Evolutionary conservation across 1,140 invertebrate genomes (phyloP), one percentile per base, ranked within the genome.

Genomic region (Zaprionus camerounensis): DNA sequence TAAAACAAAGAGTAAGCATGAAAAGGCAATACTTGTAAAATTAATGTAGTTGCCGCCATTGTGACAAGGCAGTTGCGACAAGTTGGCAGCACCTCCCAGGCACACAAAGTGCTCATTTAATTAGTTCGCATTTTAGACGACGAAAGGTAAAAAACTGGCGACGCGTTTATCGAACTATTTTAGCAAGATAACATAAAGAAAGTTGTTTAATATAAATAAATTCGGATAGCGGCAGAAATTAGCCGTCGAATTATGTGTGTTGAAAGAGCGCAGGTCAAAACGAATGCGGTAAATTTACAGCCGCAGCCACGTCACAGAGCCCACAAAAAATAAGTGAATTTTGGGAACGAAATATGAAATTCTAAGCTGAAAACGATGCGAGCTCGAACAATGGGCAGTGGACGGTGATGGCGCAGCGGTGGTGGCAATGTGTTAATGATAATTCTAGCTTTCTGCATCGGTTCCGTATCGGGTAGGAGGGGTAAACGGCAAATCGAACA

Each of bases 121-220:
- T 87, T 87, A 87, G 84, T 87, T 87, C 84, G 84, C 84, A 87
- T 87, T 87, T 87, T 87, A 81, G 84, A 87, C 81, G 83, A 86
- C 82, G 85, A 87, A 76, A 87, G 84, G 84, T 87, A 87, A 87
- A 87, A 79, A 73, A 84, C 81, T 73, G 67, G 71, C 81, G 84
- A 88, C 84, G 84, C 85, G 84, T 83, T 88, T 71, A 66, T 65
- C 75, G 71, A 67, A 81, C 51, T 58, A 69, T 79, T 81, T 75
- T n/a, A 87, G 15, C 73, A 57, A 64, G 46, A 38, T 68, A 81
- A 62, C 68, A 61, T 56, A 67, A 38, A 72, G 62, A 73, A 76
- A 76, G 53, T 75, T 62, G 55, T 44, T 67, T 20, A 71, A 84
- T 74, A 62, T 69, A 26, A 78, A 51, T 57, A 79, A 61, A 88